A percentile compares a stretch with the other conserved stretches of the same genome.
Conservation (phyloP, 2,797 vertebrate species). For the Luscinia megarhynchos region DNA sequence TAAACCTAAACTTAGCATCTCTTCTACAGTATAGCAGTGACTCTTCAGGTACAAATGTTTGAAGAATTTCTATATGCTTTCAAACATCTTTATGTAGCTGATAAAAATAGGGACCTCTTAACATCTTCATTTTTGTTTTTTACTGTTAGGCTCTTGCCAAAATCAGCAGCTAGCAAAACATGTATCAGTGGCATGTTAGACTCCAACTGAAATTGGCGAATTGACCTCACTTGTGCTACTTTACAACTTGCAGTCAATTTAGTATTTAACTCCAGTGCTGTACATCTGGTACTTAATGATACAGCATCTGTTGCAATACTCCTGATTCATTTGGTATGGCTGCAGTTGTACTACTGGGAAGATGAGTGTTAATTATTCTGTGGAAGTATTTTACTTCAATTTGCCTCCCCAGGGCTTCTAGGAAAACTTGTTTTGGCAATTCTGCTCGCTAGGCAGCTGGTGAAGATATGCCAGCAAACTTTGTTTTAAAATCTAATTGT, state of each 20-base stretch:
- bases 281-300: slow-evolving; percentile 35
- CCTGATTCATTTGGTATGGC: not conserved
- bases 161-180: not conserved
- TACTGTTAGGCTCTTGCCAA: not conserved
- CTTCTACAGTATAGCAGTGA: not conserved
- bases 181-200: not conserved
- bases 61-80: not conserved
- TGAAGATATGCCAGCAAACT: not conserved
- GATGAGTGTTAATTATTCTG: not conserved
- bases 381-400: not conserved
- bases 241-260: not conserved
- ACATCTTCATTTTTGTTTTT: not conserved
- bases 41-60: not conserved
- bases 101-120: not conserved
- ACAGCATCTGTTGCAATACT: slow-evolving; percentile 28
- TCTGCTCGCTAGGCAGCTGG: not conserved
- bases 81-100: not conserved
- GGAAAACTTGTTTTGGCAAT: not conserved
- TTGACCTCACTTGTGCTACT: not conserved
- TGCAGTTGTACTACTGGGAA: not conserved
- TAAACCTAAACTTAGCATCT: not conserved
- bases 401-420: not conserved
- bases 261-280: not conserved
- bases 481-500: slow-evolving; percentile 25
- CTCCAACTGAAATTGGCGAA: not conserved